Evolutionary conservation across 1,140 invertebrate species (phyloP).

Genomic region (Zaprionus tsacasi): DNA sequence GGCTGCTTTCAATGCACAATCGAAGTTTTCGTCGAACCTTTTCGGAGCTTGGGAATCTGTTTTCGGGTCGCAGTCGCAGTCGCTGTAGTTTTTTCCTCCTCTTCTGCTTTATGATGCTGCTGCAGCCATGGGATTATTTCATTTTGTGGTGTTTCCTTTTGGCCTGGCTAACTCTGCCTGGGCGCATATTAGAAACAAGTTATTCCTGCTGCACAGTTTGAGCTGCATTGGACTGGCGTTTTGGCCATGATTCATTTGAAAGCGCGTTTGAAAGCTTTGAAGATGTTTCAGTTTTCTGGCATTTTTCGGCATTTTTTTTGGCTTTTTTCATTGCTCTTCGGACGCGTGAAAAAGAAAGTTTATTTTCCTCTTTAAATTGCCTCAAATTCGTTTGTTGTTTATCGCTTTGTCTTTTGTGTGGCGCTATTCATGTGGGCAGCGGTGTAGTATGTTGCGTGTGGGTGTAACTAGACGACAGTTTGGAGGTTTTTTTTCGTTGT

Average conservation of each 20-base stretch:
- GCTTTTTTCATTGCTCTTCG: slow-evolving; percentile 60
- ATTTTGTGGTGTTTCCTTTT: slow-evolving; percentile 83
- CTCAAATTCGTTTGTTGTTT: slow-evolving; percentile 57
- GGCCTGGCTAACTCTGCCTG: slow-evolving; percentile 13
- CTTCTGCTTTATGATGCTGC: slow-evolving; percentile 38
- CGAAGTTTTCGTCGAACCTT: slow-evolving; percentile 82
- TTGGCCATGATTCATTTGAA: slow-evolving; percentile 74
- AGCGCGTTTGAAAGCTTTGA: slow-evolving; percentile 22
- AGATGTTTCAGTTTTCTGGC: slow-evolving; percentile 47
- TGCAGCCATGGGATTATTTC: slow-evolving; percentile 82
- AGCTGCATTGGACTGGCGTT: slow-evolving; percentile 59
- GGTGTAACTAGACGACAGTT: slow-evolving; percentile 37
- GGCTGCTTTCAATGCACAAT: slow-evolving; percentile 53
- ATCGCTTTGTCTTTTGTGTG: slow-evolving; percentile 13
- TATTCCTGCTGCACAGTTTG: slow-evolving; percentile 76
- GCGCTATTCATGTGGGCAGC: slow-evolving; percentile 43
- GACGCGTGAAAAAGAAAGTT: slow-evolving; percentile 84
- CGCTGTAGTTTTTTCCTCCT: slow-evolving; percentile 28
- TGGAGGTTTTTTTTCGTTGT: slow-evolving; percentile 25
- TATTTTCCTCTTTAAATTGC: slow-evolving; percentile 51
- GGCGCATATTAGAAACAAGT: slow-evolving; percentile 77
- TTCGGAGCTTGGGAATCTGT: slow-evolving; percentile 78
- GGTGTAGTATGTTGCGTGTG: slow-evolving; percentile 42
- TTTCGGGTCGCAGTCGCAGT: slow-evolving; percentile 40
- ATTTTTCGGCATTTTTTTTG: background rate